Evolutionary conservation across 1,140 invertebrate species (phyloP).

Genomic region (Limonius californicus): DNA sequence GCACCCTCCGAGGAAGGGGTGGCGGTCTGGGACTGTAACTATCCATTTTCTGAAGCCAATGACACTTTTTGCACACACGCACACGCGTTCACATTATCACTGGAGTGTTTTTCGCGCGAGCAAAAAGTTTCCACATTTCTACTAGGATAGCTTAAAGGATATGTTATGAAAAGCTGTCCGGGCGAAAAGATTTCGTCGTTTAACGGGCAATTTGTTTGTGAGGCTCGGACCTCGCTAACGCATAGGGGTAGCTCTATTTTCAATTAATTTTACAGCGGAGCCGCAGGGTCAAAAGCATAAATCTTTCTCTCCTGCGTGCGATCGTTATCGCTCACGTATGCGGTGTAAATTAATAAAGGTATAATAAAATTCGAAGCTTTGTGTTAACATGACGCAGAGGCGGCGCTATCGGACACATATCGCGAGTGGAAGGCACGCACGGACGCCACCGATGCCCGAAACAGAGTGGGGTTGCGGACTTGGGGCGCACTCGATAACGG

Average conservation of each 20-base stretch:
- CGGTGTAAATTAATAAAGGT: slow-evolving; percentile 29
- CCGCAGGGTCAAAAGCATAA: slow-evolving; percentile 3
- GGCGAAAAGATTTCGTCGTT: neutral
- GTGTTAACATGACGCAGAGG: slow-evolving; percentile 34
- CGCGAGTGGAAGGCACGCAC: slow-evolving; percentile 28
- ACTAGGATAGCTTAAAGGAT: too few relatives aligned
- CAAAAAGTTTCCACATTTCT: neutral
- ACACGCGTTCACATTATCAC: slow-evolving; percentile 17
- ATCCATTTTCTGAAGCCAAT: slow-evolving; percentile 47
- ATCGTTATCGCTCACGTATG: slow-evolving; percentile 22
- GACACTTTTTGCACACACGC: slow-evolving; percentile 6
- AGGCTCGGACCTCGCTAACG: neutral
- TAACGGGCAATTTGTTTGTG: neutral
- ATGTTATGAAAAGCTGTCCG: too few relatives aligned
- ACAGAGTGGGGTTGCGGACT: slow-evolving; percentile 44
- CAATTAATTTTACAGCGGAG: slow-evolving; percentile 3
- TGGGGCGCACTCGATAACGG: slow-evolving; percentile 42
- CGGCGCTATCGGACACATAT: slow-evolving; percentile 29
- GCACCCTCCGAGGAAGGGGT: slow-evolving; percentile 49
- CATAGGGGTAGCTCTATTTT: slow-evolving; percentile 2
- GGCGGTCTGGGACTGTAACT: slow-evolving; percentile 53
- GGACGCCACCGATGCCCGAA: slow-evolving; percentile 35
- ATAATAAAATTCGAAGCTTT: slow-evolving; percentile 33
- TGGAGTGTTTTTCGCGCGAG: neutral
- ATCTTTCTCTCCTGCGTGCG: neutral